Conservation (phyloP, 2,797 vertebrate species). For the Nothura maculosa region DNA sequence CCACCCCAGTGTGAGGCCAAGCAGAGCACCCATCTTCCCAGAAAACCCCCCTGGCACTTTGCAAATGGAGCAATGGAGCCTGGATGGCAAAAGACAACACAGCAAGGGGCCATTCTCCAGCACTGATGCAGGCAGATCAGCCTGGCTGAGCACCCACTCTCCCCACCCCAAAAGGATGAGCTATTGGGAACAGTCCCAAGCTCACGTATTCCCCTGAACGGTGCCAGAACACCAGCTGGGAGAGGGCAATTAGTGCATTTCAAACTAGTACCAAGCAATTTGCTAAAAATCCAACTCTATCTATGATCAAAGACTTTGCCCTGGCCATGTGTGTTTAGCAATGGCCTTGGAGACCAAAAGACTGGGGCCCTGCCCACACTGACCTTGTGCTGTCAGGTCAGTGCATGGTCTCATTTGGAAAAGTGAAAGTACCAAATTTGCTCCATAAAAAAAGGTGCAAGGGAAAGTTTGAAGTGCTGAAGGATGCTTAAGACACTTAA, state of each 20-base stretch:
- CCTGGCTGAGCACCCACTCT: rapidly evolving
- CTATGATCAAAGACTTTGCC: rapidly evolving
- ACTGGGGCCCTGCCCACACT: not conserved
- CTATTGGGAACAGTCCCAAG: not conserved
- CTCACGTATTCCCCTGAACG: rapidly evolving
- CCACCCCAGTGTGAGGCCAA: not conserved
- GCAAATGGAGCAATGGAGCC: not conserved
- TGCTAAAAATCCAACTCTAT: not conserved
- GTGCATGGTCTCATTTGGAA: not conserved
- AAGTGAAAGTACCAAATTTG: not conserved
- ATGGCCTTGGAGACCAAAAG: not conserved
- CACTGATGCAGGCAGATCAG: not conserved
- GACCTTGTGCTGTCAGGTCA: not conserved
- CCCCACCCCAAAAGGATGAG: not conserved
- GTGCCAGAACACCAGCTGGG: not conserved
- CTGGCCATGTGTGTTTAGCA: not conserved
- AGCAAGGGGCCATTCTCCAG: rapidly evolving
- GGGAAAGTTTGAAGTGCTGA: not conserved
- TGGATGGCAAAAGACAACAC: not conserved
- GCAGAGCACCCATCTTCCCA: not conserved
- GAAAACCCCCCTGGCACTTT: rapidly evolving
- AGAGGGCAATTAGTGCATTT: not conserved
- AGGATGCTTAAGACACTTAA: not conserved
- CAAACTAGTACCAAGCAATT: not conserved
- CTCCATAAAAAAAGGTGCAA: not conserved